Percentiles rank a stretch among this genome's conserved stretches.
Conservation (phyloP, 2,888 invertebrate species). For the Limnephilus rhombicus region DNA sequence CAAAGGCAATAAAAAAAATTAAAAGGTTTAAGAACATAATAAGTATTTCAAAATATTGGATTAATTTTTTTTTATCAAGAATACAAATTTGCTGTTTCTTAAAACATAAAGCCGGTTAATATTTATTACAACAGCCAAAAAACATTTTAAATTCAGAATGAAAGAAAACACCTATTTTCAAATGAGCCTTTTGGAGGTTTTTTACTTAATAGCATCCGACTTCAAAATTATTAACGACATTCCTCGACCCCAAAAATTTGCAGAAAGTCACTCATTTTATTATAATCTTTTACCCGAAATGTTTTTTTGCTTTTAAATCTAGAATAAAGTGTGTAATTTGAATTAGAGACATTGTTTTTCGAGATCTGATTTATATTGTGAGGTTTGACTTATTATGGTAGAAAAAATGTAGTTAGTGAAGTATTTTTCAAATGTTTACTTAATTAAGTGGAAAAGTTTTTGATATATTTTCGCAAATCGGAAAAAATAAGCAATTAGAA, state of each 20-base stretch:
- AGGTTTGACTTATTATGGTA: background rate
- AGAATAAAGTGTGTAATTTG: background rate
- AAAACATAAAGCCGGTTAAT: background rate
- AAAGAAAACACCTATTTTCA: background rate
- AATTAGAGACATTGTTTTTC: background rate
- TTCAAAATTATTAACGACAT: slow-evolving; percentile 10
- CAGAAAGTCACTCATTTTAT: slow-evolving; percentile 1
- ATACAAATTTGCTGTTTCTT: background rate
- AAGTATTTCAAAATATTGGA: no score
- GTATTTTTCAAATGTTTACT: background rate
- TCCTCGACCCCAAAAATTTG: background rate
- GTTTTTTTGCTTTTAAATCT: slow-evolving; percentile 1
- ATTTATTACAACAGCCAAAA: background rate
- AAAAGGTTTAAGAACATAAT: no score
- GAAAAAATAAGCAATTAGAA: background rate
- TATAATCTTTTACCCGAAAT: background rate
- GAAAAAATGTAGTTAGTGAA: background rate
- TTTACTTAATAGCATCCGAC: slow-evolving; percentile 60
- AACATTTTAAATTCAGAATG: background rate
- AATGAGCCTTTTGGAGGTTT: slow-evolving; percentile 49
- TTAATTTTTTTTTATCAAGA: background rate
- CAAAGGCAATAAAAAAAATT: no score
- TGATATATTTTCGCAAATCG: background rate
- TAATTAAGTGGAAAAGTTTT: background rate
- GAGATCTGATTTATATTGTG: background rate